Percentiles rank a stretch among this genome's conserved stretches.
phyloP scores from a whole-genome alignment of 2,113 vertebrate species.

The Lethenteron camtschaticum region DNA sequence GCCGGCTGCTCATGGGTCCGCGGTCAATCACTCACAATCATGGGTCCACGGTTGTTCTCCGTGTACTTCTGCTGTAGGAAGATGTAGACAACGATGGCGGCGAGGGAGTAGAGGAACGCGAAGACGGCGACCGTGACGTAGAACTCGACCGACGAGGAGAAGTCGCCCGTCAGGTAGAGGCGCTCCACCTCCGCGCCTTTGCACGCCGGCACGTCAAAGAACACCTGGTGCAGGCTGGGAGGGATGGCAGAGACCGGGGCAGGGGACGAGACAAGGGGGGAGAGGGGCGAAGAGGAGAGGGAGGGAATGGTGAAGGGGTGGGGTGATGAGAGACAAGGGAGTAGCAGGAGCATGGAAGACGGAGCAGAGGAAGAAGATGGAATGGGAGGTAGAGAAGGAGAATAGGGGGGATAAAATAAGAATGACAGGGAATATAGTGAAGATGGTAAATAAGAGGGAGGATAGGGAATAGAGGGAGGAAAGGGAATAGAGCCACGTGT shows the following conservation, averaged over 20 bases:
- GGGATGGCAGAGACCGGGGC: constrained; percentile 1
- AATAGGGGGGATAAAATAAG: no score
- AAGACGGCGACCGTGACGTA: constrained; percentile 91
- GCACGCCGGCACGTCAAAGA: constrained; percentile 63
- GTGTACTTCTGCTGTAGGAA: constrained; percentile 87
- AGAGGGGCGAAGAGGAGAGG: background rate
- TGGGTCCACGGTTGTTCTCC: constrained; percentile 68
- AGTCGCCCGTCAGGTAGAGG: constrained; percentile 64
- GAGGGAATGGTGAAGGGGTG: background rate
- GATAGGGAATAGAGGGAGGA: no score
- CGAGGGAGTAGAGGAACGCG: constrained; percentile 75
- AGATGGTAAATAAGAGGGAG: no score
- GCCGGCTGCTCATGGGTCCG: no score
- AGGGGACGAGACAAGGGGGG: background rate
- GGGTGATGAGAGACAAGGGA: background rate
- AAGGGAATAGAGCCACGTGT: no score
- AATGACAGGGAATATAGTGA: no score
- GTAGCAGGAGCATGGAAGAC: background rate
- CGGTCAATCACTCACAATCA: constrained; percentile 46
- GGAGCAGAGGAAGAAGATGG: background rate
- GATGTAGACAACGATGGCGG: constrained; percentile 69
- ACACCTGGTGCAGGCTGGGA: constrained; percentile 65
- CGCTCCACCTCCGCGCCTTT: constrained; percentile 47
- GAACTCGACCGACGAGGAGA: constrained; percentile 87
- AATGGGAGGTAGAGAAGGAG: no score